Conservation (phyloP, 2,888 invertebrate species). For the Lasiommata megera region DNA sequence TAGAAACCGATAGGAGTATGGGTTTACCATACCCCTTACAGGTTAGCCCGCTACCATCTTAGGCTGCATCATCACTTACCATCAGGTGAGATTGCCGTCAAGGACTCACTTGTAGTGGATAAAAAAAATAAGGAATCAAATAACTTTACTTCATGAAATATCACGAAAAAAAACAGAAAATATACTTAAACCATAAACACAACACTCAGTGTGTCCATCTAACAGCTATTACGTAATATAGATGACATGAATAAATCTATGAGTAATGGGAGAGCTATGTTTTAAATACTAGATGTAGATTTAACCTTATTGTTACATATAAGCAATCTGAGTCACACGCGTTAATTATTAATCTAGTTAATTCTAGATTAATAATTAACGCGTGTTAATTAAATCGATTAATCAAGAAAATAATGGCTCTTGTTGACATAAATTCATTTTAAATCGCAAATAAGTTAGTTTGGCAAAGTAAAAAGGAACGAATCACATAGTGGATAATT, state of each 20-base stretch:
- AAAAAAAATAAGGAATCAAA: too few relatives aligned
- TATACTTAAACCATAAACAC: background rate
- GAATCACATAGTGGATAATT: too few relatives aligned
- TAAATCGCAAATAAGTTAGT: background rate
- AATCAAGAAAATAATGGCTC: background rate
- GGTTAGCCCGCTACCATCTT: too few relatives aligned
- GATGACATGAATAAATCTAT: constrained; percentile 13
- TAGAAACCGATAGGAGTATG: too few relatives aligned
- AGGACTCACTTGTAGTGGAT: too few relatives aligned
- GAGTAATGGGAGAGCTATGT: constrained; percentile 12
- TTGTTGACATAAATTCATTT: background rate
- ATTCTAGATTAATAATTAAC: too few relatives aligned
- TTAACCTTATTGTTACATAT: background rate
- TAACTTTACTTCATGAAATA: background rate
- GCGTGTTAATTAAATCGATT: background rate
- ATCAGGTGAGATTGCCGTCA: too few relatives aligned
- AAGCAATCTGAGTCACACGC: background rate
- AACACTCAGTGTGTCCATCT: constrained; percentile 9
- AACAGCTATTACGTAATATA: constrained; percentile 9
- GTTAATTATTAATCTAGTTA: background rate
- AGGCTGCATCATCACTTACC: too few relatives aligned
- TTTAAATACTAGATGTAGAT: background rate
- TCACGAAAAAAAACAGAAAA: background rate
- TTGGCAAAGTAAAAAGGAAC: background rate
- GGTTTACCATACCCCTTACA: too few relatives aligned